Evolutionary conservation across 2,888 invertebrate genomes (phyloP).

Genomic region (Chaitophorus viminalis): DNA sequence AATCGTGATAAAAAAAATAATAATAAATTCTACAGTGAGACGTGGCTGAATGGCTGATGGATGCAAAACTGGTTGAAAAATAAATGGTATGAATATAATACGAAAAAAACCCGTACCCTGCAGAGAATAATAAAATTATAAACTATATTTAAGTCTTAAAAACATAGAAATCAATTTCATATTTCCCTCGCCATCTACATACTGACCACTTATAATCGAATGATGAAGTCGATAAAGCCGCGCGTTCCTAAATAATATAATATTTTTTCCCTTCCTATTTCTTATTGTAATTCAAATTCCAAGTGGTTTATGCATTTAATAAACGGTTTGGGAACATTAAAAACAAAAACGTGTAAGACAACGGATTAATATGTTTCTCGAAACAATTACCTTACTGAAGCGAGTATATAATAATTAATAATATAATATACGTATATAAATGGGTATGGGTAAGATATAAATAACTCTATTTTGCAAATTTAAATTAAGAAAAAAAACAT

Average conservation of each 20-base stretch:
- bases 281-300: background rate
- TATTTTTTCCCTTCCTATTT: background rate
- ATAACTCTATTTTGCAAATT: too few species aligned
- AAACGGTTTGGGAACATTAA: background rate
- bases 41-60: background rate
- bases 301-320: background rate
- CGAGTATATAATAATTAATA: background rate
- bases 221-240: background rate
- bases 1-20: background rate
- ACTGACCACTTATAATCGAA: background rate
- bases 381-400: background rate
- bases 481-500: too few species aligned
- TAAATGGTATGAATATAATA: constrained; percentile 3
- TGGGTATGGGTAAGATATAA: too few species aligned
- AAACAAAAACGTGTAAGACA: background rate
- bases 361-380: background rate
- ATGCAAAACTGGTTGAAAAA: constrained; percentile 44
- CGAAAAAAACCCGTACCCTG: background rate
- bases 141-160: constrained; percentile 11
- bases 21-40: constrained; percentile 34
- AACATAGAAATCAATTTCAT: constrained; percentile 36
- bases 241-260: background rate
- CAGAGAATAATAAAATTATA: constrained; percentile 32
- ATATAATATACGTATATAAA: too few species aligned
- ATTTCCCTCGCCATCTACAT: background rate